Conservation (phyloP, 2,888 invertebrate genomes). For the Brachyopa scutellaris region DNA sequence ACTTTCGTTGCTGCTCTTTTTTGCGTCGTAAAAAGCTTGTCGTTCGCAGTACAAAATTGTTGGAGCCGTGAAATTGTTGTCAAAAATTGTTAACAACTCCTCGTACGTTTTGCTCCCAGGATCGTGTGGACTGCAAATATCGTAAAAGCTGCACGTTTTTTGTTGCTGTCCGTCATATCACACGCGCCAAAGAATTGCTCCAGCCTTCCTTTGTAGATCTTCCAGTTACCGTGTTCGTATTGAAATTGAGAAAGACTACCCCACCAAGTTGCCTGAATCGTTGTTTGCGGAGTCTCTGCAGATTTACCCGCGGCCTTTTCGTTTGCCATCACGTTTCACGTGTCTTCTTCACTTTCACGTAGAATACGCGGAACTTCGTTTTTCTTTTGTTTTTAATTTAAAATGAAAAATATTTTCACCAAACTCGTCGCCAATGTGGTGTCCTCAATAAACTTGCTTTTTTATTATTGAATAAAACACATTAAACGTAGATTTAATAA, state of each 20-base stretch:
- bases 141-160: constrained; percentile 5
- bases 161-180: not conserved
- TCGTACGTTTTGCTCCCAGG: not conserved
- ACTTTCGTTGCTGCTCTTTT: not conserved
- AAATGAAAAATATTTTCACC: too few relatives aligned
- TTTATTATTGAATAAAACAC: too few relatives aligned
- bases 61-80: constrained; percentile 2
- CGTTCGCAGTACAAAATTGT: not conserved
- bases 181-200: constrained; percentile 1
- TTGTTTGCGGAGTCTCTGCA: not conserved
- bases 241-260: not conserved
- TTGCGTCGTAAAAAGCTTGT: not conserved
- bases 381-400: too few relatives aligned
- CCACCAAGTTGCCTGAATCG: constrained; percentile 8
- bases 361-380: too few relatives aligned
- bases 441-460: too few relatives aligned
- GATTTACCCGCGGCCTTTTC: too few relatives aligned
- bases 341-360: not conserved
- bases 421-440: not conserved
- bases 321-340: not conserved
- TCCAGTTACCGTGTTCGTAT: not conserved
- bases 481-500: too few relatives aligned
- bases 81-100: not conserved
- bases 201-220: constrained; percentile 4
- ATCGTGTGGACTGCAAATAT: not conserved